Conservation (phyloP, 2,113 vertebrate species). For the Pelecanoides urinatrix region DNA sequence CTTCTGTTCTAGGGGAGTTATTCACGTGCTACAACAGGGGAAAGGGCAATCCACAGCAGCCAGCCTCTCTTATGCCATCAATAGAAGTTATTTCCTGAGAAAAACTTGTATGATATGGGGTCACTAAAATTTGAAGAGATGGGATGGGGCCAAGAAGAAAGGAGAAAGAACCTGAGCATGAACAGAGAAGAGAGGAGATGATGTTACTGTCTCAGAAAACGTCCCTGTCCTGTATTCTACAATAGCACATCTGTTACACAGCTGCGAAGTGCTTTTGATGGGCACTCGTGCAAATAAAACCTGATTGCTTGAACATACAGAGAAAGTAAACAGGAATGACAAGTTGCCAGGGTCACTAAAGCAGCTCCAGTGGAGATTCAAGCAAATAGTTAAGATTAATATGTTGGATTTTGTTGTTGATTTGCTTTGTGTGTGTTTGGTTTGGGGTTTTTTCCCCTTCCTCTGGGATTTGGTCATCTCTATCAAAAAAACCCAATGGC, state of each 20-base stretch:
- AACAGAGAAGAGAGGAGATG: background rate
- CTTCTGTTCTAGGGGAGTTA: background rate
- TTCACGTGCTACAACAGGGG: background rate
- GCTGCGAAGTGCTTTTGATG: background rate
- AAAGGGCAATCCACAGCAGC: slow-evolving; percentile 21
- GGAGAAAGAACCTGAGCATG: background rate
- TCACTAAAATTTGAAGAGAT: background rate
- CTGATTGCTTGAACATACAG: background rate
- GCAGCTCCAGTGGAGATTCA: background rate
- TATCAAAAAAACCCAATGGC: background rate
- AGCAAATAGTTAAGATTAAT: background rate
- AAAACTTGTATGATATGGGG: background rate
- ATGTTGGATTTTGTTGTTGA: background rate
- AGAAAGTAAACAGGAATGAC: background rate
- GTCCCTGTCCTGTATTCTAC: background rate
- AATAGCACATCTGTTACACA: background rate
- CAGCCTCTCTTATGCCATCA: background rate
- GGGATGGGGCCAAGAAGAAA: background rate
- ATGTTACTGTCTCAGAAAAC: background rate
- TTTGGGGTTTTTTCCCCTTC: accelerated
- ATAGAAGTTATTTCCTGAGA: slow-evolving; percentile 2
- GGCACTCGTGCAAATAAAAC: background rate
- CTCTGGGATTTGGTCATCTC: background rate
- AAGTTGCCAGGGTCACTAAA: background rate
- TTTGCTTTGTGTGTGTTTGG: background rate